Percentiles rank a stretch among this genome's conserved stretches.
Evolutionary conservation across 2,113 vertebrate species (phyloP).

Genomic region (Zosterops hypoxanthus): DNA sequence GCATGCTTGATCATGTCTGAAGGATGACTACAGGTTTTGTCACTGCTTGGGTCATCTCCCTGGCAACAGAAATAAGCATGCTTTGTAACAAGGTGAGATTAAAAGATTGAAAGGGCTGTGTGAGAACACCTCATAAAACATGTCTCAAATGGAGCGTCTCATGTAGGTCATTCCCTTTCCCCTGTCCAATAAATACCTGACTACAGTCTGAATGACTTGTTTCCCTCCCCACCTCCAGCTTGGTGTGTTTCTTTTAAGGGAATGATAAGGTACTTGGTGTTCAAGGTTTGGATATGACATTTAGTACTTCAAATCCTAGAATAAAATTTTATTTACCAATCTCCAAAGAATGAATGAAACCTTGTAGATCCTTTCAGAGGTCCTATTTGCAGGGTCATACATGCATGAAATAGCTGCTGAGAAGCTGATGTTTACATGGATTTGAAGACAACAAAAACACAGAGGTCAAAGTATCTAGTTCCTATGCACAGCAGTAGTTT

Average conservation of each 20-base stretch:
- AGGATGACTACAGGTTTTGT: slow-evolving; percentile 23
- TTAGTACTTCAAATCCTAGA: neutral
- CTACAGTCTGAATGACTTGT: neutral
- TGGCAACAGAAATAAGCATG: slow-evolving; percentile 26
- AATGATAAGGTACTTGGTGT: neutral
- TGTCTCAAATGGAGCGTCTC: neutral
- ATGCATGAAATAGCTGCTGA: neutral
- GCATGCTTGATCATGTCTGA: slow-evolving; percentile 41
- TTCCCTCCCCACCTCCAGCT: neutral
- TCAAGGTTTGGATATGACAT: neutral
- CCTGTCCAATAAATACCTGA: neutral
- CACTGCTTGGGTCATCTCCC: slow-evolving; percentile 47
- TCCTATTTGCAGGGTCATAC: neutral
- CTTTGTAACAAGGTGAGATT: slow-evolving; percentile 7
- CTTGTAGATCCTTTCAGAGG: neutral
- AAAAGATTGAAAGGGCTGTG: neutral
- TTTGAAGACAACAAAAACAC: neutral
- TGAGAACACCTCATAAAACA: slow-evolving; percentile 21
- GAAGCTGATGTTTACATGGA: neutral
- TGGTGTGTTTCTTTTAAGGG: neutral
- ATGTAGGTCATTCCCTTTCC: neutral
- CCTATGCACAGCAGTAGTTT: neutral
- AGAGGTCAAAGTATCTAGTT: neutral
- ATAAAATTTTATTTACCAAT: neutral
- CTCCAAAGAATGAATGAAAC: neutral